These are phyloP conservation scores for Hipparchia sbordonii DNA, from an alignment of 2,888 invertebrate species.

Conservation along the genomic window DNA sequence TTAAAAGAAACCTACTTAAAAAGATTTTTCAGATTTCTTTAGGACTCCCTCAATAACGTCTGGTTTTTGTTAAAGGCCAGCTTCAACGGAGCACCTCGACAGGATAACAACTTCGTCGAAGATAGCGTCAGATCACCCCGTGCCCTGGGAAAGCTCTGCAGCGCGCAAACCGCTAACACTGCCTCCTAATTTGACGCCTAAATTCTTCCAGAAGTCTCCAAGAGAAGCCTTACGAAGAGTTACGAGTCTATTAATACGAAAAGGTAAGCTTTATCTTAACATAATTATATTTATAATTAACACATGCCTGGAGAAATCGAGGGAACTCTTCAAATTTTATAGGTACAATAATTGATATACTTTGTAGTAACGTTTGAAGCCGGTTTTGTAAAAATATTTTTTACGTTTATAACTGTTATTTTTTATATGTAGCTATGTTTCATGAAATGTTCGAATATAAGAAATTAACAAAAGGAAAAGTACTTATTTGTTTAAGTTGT, in stretches of 20 bases:
- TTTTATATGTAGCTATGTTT: too few species aligned
- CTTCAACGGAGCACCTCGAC: constrained; percentile 93
- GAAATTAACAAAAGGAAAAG: too few species aligned
- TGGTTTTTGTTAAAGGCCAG: constrained; percentile 82
- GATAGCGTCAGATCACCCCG: constrained; percentile 77
- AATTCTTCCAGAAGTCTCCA: constrained; percentile 94
- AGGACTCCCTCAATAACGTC: not conserved
- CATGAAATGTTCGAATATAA: too few species aligned
- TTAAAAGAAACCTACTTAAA: too few species aligned
- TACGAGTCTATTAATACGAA: constrained; percentile 93
- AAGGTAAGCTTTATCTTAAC: constrained; percentile 80
- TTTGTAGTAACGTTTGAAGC: too few species aligned
- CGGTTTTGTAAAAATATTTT: too few species aligned
- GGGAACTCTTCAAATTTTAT: too few species aligned
- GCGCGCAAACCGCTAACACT: constrained; percentile 92
- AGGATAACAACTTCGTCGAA: constrained; percentile 83
- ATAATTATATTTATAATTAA: not conserved
- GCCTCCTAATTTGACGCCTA: constrained; percentile 94
- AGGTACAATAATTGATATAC: too few species aligned
- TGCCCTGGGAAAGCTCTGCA: constrained; percentile 77
- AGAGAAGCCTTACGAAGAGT: constrained; percentile 93
- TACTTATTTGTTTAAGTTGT: too few species aligned
- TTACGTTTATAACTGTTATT: too few species aligned
- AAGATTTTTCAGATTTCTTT: not conserved
- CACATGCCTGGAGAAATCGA: too few species aligned